A percentile compares a stretch with the other conserved stretches of the same genome.
These are phyloP conservation scores for Dicentrarchus labrax DNA, from an alignment of 2,113 vertebrate species.

Conservation along the genomic window DNA sequence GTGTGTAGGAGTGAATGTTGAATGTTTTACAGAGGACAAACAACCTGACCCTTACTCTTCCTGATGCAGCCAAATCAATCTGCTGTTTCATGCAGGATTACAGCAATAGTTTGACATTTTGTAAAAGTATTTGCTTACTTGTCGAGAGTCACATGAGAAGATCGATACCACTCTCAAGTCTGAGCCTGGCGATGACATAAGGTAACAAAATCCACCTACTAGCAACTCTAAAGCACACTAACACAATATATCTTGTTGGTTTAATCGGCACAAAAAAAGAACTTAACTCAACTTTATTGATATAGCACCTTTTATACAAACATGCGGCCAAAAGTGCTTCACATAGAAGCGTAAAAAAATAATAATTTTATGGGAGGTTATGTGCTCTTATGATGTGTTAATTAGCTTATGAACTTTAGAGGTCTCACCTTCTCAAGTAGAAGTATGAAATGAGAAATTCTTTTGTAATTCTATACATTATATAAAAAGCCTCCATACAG, in stretches of 20 bases:
- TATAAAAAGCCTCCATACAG: neutral
- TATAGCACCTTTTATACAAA: too few relatives aligned
- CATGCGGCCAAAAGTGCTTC: too few relatives aligned
- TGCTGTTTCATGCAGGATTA: neutral
- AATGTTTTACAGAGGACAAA: neutral
- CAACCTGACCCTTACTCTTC: neutral
- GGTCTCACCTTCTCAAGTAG: neutral
- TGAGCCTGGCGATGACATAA: neutral
- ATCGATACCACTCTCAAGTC: neutral
- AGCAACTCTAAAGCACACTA: neutral
- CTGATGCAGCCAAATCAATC: neutral
- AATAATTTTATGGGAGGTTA: neutral
- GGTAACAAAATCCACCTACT: neutral
- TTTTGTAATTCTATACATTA: neutral
- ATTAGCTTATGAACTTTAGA: neutral
- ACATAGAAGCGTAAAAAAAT: neutral
- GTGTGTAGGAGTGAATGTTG: neutral
- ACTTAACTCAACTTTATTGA: too few relatives aligned
- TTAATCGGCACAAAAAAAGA: too few relatives aligned
- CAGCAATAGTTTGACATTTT: neutral
- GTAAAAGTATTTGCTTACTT: neutral
- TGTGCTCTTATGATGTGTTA: neutral
- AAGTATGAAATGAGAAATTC: neutral
- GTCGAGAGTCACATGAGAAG: neutral
- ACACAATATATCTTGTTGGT: neutral